These are phyloP conservation scores for Chaetoderma sp. DNA, from an alignment of 2,888 invertebrate species.

Conservation along the genomic window DNA sequence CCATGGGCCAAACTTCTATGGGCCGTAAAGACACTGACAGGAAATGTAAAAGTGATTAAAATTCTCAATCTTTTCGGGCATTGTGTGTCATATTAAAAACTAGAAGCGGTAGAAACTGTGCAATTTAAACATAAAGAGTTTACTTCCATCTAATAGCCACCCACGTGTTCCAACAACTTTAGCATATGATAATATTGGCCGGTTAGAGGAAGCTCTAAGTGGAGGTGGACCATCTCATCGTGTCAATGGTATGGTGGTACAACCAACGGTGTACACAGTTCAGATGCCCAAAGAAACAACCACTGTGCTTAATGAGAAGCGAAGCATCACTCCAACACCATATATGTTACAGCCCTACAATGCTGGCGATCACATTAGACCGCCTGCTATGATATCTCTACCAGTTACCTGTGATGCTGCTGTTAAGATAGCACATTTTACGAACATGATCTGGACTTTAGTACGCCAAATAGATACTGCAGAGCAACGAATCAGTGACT, in stretches of 20 bases:
- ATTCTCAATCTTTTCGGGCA: conserved; percentile 30
- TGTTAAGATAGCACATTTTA: conserved; percentile 7
- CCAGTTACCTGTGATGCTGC: not conserved
- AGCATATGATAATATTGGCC: conserved; percentile 43
- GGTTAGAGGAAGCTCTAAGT: conserved; percentile 38
- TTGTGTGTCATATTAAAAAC: conserved; percentile 25
- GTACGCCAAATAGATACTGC: conserved; percentile 14
- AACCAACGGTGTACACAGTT: conserved; percentile 24
- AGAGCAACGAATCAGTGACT: conserved; percentile 27
- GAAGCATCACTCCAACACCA: conserved; percentile 11
- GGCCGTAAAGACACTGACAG: not conserved
- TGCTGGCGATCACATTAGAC: conserved; percentile 21
- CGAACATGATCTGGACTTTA: conserved; percentile 23
- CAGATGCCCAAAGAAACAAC: conserved; percentile 12
- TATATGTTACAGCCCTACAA: conserved; percentile 16
- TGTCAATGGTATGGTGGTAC: conserved; percentile 42
- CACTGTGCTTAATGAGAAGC: conserved; percentile 5
- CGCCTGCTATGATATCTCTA: conserved; percentile 7
- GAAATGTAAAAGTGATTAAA: no score
- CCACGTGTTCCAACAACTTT: conserved; percentile 29
- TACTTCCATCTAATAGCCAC: conserved; percentile 28
- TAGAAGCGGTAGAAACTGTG: conserved; percentile 30
- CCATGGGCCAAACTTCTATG: no score
- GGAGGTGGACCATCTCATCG: conserved; percentile 38
- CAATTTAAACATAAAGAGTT: conserved; percentile 35